Percentiles rank a stretch among this genome's conserved stretches.
phyloP scores from a whole-genome alignment of 2,113 vertebrate genomes.

The Anseranas semipalmata region DNA sequence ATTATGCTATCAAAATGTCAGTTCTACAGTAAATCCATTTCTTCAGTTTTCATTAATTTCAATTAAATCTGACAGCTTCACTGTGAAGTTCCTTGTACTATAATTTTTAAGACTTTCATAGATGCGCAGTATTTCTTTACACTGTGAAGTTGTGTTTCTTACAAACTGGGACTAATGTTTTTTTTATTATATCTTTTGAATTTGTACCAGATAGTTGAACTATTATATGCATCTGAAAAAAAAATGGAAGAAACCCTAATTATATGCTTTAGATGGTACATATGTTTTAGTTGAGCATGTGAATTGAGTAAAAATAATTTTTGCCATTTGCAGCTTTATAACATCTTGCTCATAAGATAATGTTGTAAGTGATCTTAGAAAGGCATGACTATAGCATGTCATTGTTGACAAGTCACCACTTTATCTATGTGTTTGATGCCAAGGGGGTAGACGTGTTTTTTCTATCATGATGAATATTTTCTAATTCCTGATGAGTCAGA shows the following conservation, averaged over 20 bases:
- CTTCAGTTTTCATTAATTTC: neutral
- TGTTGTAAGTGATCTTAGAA: neutral
- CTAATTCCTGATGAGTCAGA: neutral
- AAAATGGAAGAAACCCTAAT: neutral
- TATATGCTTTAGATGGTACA: neutral
- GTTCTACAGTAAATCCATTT: neutral
- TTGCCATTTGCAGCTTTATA: neutral
- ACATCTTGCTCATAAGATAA: neutral
- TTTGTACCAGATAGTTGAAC: neutral
- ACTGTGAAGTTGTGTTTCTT: neutral
- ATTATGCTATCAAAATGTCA: neutral
- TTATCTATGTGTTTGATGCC: neutral
- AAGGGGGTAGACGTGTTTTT: neutral
- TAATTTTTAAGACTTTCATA: neutral
- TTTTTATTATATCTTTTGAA: neutral
- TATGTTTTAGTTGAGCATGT: neutral
- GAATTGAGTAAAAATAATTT: neutral
- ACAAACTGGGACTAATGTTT: neutral
- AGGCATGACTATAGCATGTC: neutral
- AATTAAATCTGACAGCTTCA: neutral
- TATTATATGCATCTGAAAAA: accelerated
- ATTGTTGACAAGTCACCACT: neutral
- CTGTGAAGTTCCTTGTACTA: neutral
- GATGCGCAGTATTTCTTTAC: neutral
- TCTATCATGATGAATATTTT: neutral